Conservation (phyloP, 2,797 vertebrate genomes). For the Pseudochirops corinnae region DNA sequence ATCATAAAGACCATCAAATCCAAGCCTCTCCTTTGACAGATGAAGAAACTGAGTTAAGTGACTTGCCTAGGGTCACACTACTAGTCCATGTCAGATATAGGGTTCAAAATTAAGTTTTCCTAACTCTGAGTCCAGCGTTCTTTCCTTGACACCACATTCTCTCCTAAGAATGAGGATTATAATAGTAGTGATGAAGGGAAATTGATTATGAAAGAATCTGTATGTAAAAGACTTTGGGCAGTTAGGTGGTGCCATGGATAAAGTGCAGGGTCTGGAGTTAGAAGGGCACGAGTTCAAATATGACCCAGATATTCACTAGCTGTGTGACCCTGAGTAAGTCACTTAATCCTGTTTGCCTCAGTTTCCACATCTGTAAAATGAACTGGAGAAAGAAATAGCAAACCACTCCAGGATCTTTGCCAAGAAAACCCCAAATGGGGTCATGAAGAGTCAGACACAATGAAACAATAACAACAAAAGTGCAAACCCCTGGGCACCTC, state of each 20-base stretch:
- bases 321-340: background rate
- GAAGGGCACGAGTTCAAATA: background rate
- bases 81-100: background rate
- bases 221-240: background rate
- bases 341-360: background rate
- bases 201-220: too few species aligned
- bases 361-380: background rate
- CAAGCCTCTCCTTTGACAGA: background rate
- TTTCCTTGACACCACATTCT: too few species aligned
- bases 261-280: background rate
- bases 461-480: background rate
- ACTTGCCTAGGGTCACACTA: background rate
- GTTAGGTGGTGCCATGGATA: background rate
- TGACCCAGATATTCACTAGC: too few species aligned
- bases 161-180: too few species aligned
- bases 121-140: background rate
- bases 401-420: background rate
- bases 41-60: background rate
- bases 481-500: background rate
- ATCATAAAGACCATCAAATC: background rate
- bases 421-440: background rate
- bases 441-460: background rate
- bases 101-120: background rate
- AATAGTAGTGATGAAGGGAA: too few species aligned
- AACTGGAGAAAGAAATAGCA: background rate